A percentile compares a stretch with the other conserved stretches of the same genome.
Conservation (phyloP, 2,888 invertebrate genomes). For the Cetonia aurata region DNA sequence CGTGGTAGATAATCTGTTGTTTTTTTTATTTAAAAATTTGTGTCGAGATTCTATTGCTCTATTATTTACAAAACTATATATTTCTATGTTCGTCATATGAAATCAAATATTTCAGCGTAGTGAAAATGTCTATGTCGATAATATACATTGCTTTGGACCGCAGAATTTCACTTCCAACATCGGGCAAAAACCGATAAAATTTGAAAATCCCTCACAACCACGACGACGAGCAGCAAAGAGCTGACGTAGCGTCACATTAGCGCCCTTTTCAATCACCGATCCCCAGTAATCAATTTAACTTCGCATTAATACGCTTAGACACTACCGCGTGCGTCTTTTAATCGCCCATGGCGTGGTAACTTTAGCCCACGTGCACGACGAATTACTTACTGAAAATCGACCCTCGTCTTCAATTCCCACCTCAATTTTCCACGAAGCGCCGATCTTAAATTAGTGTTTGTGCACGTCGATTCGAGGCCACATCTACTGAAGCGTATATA, state of each 20-base stretch:
- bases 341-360: slow-evolving; percentile 15
- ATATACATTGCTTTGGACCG: no score
- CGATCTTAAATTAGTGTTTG: slow-evolving; percentile 25
- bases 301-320: slow-evolving; percentile 13
- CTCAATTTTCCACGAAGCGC: slow-evolving; percentile 18
- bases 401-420: slow-evolving; percentile 4
- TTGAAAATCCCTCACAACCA: no score
- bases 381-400: slow-evolving; percentile 15
- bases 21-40: no score
- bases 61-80: no score
- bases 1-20: no score
- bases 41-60: no score
- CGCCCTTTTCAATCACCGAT: slow-evolving; percentile 8
- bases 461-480: neutral
- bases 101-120: no score
- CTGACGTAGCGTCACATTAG: slow-evolving; percentile 1
- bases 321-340: slow-evolving; percentile 12
- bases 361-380: neutral
- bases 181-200: no score
- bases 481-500: slow-evolving; percentile 5
- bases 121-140: no score
- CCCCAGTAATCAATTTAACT: slow-evolving; percentile 17
- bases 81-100: no score
- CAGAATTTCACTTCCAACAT: no score
- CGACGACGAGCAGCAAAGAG: slow-evolving; percentile 2